phyloP scores from a whole-genome alignment of 64 coral and sea anemone genomes.

The Montipora foliosa region DNA sequence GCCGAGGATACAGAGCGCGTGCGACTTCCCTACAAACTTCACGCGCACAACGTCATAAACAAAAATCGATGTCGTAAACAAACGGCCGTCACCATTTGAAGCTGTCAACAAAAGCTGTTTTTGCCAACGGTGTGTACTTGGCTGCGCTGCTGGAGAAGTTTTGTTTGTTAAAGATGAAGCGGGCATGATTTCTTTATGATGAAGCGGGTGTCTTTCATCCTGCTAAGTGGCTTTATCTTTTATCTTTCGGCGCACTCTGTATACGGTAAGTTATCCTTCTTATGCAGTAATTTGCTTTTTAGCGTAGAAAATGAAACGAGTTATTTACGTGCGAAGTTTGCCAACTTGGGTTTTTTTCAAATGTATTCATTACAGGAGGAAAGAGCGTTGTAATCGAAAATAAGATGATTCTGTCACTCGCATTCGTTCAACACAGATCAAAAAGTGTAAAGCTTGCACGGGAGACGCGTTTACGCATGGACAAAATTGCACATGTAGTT shows the following conservation, averaged over 20 bases:
- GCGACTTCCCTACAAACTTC: not conserved
- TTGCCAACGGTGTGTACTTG: not conserved
- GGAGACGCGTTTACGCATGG: not conserved
- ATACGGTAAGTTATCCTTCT: not conserved
- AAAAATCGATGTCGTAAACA: constrained; percentile 27
- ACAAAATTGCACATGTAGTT: not conserved
- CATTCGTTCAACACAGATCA: too few species aligned
- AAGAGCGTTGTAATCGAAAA: not conserved
- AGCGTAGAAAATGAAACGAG: not conserved
- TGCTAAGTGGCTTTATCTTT: not conserved
- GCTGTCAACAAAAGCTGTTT: not conserved
- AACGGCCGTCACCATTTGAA: not conserved
- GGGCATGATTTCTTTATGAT: not conserved
- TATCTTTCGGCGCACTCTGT: not conserved
- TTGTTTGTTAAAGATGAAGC: not conserved
- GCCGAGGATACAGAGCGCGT: not conserved
- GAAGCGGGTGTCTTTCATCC: not conserved
- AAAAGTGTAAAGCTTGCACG: not conserved
- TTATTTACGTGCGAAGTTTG: not conserved
- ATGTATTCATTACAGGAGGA: not conserved
- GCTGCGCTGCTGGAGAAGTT: not conserved
- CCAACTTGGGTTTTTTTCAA: not conserved
- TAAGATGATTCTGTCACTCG: too few species aligned
- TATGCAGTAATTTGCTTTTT: not conserved
- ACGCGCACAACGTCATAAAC: not conserved